Percentiles rank a stretch among this genome's conserved stretches.
Evolutionary conservation across 2,888 invertebrate species (phyloP).

Genomic region (Teleiodes luculella): DNA sequence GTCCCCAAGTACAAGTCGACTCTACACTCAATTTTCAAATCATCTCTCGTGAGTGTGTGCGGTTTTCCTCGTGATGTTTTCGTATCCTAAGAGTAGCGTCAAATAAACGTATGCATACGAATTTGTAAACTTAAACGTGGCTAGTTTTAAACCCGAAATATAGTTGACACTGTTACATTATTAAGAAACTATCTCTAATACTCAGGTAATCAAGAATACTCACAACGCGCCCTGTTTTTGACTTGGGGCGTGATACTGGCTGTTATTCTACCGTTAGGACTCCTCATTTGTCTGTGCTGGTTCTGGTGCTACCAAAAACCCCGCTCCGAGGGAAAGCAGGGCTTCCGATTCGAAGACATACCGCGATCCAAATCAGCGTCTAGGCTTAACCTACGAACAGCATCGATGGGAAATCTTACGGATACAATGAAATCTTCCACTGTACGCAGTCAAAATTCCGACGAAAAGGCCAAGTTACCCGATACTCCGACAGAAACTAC

Average conservation of each 20-base stretch:
- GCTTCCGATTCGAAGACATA: slow-evolving; percentile 75
- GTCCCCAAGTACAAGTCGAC: no score
- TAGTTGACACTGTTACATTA: neutral
- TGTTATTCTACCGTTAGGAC: slow-evolving; percentile 83
- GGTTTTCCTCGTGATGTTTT: no score
- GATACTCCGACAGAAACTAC: slow-evolving; percentile 62
- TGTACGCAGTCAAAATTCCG: slow-evolving; percentile 56
- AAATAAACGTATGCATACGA: no score
- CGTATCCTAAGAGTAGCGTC: no score
- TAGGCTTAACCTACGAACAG: slow-evolving; percentile 74
- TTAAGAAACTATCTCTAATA: slow-evolving; percentile 32
- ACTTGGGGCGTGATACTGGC: slow-evolving; percentile 86
- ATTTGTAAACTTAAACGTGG: no score
- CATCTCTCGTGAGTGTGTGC: no score
- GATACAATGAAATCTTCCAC: slow-evolving; percentile 71
- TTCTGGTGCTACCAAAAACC: slow-evolving; percentile 81
- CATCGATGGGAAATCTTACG: slow-evolving; percentile 75
- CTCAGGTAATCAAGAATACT: slow-evolving; percentile 82
- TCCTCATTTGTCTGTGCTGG: slow-evolving; percentile 80
- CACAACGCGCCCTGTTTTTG: slow-evolving; percentile 85
- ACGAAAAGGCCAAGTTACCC: slow-evolving; percentile 52
- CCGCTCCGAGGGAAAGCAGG: slow-evolving; percentile 77
- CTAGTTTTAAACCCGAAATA: neutral
- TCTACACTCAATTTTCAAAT: no score
- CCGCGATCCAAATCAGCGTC: slow-evolving; percentile 81